These are phyloP conservation scores for Gopherus flavomarginatus DNA, from an alignment of 2,113 vertebrate species.

Conservation along the genomic window DNA sequence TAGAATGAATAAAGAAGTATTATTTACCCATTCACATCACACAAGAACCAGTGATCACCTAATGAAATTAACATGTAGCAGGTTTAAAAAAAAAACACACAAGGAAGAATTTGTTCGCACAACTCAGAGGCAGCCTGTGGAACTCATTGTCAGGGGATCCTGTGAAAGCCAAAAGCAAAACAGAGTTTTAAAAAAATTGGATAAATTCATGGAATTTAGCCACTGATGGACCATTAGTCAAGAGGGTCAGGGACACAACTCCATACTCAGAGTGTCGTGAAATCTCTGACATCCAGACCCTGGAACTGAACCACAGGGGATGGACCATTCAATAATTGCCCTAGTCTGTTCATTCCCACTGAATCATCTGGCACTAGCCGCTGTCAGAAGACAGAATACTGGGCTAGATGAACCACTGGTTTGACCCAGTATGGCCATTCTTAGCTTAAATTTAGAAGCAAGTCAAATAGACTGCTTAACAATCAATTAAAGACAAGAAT, in stretches of 20 bases:
- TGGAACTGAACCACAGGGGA: background rate
- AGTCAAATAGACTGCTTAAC: background rate
- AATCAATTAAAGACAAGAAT: background rate
- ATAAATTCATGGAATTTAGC: background rate
- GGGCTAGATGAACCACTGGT: background rate
- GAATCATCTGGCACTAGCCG: background rate
- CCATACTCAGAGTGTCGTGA: background rate
- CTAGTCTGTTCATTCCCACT: background rate
- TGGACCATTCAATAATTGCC: background rate
- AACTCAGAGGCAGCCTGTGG: background rate
- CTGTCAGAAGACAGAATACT: background rate
- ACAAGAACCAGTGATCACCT: background rate
- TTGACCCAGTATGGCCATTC: background rate
- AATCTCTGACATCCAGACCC: background rate
- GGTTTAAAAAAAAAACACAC: background rate
- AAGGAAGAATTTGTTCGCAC: background rate
- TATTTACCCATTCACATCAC: background rate
- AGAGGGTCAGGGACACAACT: background rate
- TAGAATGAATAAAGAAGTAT: background rate
- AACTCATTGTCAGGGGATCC: background rate
- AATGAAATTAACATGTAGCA: background rate
- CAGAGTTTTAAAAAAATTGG: background rate
- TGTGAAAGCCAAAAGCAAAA: background rate
- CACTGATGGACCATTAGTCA: background rate
- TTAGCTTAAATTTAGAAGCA: background rate